A percentile compares a stretch with the other conserved stretches of the same genome.
Conservation (phyloP, 2,888 invertebrate genomes). For the Drosophila atripex region DNA sequence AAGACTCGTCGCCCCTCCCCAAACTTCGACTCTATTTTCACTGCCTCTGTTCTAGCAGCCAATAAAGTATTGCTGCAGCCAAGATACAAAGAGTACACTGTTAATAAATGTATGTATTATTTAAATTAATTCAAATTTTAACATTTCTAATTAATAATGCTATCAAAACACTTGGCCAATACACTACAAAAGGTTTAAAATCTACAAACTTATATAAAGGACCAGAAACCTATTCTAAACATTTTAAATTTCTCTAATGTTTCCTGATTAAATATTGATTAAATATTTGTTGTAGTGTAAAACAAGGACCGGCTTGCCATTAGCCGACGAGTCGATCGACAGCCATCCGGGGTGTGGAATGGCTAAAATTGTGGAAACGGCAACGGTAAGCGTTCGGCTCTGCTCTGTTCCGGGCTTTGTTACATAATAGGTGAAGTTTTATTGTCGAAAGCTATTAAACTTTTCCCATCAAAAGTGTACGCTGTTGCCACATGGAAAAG, state of each 20-base stretch:
- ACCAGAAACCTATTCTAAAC: too few species aligned
- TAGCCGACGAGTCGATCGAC: conserved; percentile 58
- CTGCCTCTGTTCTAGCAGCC: conserved; percentile 51
- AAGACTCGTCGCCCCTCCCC: conserved; percentile 20
- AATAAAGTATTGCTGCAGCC: conserved; percentile 55
- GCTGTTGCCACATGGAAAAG: conserved; percentile 67
- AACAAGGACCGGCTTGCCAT: conserved; percentile 14
- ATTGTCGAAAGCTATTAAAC: conserved; percentile 81
- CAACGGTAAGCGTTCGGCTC: conserved; percentile 52
- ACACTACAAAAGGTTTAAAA: too few species aligned
- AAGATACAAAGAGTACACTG: conserved; percentile 14
- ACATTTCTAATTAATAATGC: background rate
- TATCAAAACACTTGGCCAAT: too few species aligned
- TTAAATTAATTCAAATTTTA: background rate
- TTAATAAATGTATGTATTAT: background rate
- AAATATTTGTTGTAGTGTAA: background rate
- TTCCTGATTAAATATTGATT: background rate
- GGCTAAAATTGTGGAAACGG: background rate
- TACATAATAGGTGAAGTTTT: conserved; percentile 79
- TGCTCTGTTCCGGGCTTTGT: conserved; percentile 61
- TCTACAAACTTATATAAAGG: too few species aligned
- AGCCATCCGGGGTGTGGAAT: conserved; percentile 26
- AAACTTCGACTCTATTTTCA: conserved; percentile 41
- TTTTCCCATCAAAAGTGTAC: conserved; percentile 78
- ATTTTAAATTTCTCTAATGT: too few species aligned